phyloP scores from a whole-genome alignment of 2,888 invertebrate species.

The Meta bourneti region DNA sequence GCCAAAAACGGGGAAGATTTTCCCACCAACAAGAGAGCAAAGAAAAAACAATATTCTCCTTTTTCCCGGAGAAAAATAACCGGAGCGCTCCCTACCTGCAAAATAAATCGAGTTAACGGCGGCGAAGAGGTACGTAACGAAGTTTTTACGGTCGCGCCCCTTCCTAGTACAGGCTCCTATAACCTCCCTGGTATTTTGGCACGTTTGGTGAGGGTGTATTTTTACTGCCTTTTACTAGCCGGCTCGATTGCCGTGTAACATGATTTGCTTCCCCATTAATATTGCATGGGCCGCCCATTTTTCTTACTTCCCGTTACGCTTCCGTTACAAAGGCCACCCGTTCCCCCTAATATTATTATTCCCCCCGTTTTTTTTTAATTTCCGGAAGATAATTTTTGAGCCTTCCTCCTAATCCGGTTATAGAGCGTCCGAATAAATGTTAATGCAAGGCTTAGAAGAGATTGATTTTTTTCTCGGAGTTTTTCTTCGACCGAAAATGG shows the following conservation, averaged over 20 bases:
- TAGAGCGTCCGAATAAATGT: constrained; percentile 1
- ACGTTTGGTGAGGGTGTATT: constrained; percentile 11
- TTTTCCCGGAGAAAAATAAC: too few species aligned
- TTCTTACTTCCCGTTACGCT: neutral
- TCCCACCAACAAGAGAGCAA: too few species aligned
- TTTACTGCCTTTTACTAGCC: neutral
- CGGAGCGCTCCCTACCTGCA: neutral
- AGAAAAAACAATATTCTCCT: too few species aligned
- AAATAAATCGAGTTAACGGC: constrained; percentile 30
- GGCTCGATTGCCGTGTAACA: constrained; percentile 16
- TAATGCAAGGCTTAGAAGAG: constrained; percentile 21
- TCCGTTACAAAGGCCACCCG: too few species aligned
- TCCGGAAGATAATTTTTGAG: constrained; percentile 6
- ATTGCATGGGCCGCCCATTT: constrained; percentile 6
- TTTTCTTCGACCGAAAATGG: neutral
- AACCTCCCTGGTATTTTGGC: neutral
- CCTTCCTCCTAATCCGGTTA: constrained; percentile 37
- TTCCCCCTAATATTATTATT: too few species aligned
- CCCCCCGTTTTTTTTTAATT: neutral
- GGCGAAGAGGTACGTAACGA: constrained; percentile 29
- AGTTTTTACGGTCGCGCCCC: constrained; percentile 27
- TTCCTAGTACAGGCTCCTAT: neutral
- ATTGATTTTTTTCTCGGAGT: neutral
- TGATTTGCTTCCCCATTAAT: constrained; percentile 33
- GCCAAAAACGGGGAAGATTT: too few species aligned